A percentile compares a stretch with the other conserved stretches of the same genome.
Conservation (phyloP, 1,140 invertebrate species). For the Fopius arisanus region DNA sequence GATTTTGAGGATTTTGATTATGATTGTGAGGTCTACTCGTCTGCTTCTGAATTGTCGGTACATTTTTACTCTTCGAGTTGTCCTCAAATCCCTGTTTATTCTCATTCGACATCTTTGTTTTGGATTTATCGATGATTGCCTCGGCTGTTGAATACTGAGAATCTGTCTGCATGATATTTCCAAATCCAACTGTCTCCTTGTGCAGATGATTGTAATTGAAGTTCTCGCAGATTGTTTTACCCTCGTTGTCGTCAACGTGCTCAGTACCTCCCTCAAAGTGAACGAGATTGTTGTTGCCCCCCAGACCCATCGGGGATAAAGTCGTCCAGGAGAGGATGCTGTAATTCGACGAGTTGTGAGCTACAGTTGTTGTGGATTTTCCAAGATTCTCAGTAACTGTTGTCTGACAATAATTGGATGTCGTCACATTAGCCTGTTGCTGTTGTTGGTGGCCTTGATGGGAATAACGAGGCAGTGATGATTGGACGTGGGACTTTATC, state of each 20-base stretch:
- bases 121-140: constrained; percentile 46
- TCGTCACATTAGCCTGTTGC: constrained; percentile 42
- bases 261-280: constrained; percentile 49
- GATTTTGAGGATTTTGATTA: constrained; percentile 35
- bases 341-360: constrained; percentile 61
- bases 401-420: constrained; percentile 55
- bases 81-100: constrained; percentile 49
- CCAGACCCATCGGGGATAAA: constrained; percentile 47
- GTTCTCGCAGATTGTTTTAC: constrained; percentile 56
- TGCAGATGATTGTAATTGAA: constrained; percentile 54
- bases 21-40: constrained; percentile 37
- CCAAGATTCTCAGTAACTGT: constrained; percentile 43
- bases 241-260: constrained; percentile 46
- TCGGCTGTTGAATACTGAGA: constrained; percentile 28
- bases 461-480: constrained; percentile 31
- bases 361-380: constrained; percentile 58
- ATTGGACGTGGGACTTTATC: constrained; percentile 33
- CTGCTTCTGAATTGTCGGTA: constrained; percentile 39
- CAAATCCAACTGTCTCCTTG: constrained; percentile 50
- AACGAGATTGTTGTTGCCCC: constrained; percentile 43
- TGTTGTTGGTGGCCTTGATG: constrained; percentile 39
- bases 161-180: constrained; percentile 37
- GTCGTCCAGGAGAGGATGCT: constrained; percentile 64
- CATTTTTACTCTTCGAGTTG: constrained; percentile 46
- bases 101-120: constrained; percentile 43